Base-by-base conservation (phyloP, 2,888 invertebrate species). In the Trypoxylon attenuatum region DNA sequence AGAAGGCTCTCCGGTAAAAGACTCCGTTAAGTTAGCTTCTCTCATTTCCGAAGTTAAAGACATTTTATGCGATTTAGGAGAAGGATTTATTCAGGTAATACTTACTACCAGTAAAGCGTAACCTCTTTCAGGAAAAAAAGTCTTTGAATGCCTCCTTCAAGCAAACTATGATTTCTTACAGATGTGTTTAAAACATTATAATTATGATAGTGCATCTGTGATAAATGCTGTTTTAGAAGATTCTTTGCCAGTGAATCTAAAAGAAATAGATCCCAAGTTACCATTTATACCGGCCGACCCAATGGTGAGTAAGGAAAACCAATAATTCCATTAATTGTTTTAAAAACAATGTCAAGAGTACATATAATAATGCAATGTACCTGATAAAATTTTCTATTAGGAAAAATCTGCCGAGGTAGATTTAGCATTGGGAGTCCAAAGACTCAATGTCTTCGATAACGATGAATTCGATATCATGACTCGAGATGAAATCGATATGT, bases 151-250 rank as follows among this genome's bases (percentile, higher is more conserved):
- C n/a, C n/a, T n/a, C n/a, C n/a, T n/a, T n/a, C n/a, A n/a, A n/a
- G n/a, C n/a, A n/a, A n/a, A n/a, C n/a, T n/a, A n/a, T n/a, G n/a
- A n/a, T n/a, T 10, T 91, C 65, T 89, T 93, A 25, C 87, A 95
- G 87, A 90, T 91, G 81, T 93, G 96, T 76, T 88, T 97, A 53
- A 90, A 93, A 76, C 91, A 94, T 79, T 96, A 94, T 79, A 91
- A 93, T 16, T 93, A 92, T 84, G 91, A 93, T 75, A 89, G 92
- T 0, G 94, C 93, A 72, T 90, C 91, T 73, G 95, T 96, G 2
- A 93, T 98, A 61, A 93, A 95, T 83, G 94, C 94, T 45, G 89
- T 97, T 61, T 87, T 98, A 47, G 97, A 97, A 86, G 91, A 92
- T 73, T 91, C 89, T 67, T 87, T 94, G 22, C 92, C 93, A 1